Conservation (phyloP, 1,140 invertebrate genomes). For the Archegozetes longisetosus region DNA sequence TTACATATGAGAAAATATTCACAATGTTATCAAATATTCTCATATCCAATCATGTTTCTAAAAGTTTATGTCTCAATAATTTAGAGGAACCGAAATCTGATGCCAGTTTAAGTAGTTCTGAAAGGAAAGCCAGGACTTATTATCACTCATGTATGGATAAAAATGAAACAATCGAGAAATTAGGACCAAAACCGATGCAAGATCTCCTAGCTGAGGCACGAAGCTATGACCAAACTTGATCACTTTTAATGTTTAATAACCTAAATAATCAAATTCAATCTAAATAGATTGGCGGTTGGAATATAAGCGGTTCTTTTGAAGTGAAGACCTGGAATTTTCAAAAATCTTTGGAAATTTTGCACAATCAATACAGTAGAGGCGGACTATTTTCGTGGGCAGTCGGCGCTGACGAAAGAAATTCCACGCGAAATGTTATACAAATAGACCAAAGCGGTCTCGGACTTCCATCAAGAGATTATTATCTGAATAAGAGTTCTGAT, state of each 20-base stretch:
- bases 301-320: constrained; percentile 28
- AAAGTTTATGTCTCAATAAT: background rate
- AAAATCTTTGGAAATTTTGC: constrained; percentile 52
- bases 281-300: constrained; percentile 25
- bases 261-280: background rate
- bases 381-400: constrained; percentile 80
- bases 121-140: constrained; percentile 73
- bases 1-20: too few species aligned
- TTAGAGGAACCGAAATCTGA: background rate
- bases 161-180: constrained; percentile 71
- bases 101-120: constrained; percentile 48
- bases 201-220: constrained; percentile 46
- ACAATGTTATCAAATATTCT: background rate
- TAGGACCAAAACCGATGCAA: constrained; percentile 61
- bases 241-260: background rate
- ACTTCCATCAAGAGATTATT: constrained; percentile 73
- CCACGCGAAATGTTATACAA: constrained; percentile 68
- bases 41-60: background rate
- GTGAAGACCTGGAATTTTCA: constrained; percentile 56
- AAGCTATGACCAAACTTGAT: too few species aligned
- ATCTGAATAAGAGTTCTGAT: constrained; percentile 61
- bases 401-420: constrained; percentile 82
- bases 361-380: constrained; percentile 71
- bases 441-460: constrained; percentile 81
- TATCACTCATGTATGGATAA: constrained; percentile 83